Evolutionary conservation across 1,140 invertebrate genomes (phyloP).

Genomic region (Bombus difficillimus): DNA sequence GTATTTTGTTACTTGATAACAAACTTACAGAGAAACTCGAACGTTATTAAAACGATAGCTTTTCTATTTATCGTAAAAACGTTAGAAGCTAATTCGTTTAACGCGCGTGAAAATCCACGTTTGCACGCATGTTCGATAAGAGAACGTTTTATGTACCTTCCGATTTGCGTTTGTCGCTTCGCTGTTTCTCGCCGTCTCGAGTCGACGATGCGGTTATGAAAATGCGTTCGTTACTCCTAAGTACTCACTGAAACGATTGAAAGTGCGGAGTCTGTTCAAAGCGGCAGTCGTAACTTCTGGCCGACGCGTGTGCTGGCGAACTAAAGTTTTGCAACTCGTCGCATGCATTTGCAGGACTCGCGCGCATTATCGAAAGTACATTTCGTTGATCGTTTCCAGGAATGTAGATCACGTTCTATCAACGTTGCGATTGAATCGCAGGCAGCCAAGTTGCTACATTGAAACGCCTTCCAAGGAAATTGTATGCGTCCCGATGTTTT

Average conservation of each 20-base stretch:
- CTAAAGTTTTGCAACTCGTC: constrained; percentile 19
- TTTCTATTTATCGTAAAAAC: neutral
- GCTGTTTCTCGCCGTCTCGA: too few relatives aligned
- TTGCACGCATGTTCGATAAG: neutral
- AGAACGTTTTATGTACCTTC: neutral
- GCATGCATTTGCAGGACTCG: constrained; percentile 21
- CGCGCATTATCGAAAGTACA: constrained; percentile 37
- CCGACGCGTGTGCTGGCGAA: neutral
- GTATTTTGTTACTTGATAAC: neutral
- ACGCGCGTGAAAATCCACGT: too few relatives aligned
- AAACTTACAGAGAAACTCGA: neutral
- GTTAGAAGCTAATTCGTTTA: neutral
- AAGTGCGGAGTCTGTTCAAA: neutral
- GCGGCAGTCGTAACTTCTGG: neutral
- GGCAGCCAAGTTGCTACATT: neutral
- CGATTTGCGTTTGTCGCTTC: neutral
- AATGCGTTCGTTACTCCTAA: neutral
- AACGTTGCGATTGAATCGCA: constrained; percentile 8
- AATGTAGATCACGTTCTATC: neutral
- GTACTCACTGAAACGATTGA: neutral
- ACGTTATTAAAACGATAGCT: neutral
- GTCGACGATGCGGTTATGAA: neutral
- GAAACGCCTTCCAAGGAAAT: neutral
- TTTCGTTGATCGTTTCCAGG: constrained; percentile 5
- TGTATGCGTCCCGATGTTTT: neutral